These are phyloP conservation scores for Cynodonichthys magdalenae DNA, from an alignment of 2,797 vertebrate species.

Conservation along the genomic window DNA sequence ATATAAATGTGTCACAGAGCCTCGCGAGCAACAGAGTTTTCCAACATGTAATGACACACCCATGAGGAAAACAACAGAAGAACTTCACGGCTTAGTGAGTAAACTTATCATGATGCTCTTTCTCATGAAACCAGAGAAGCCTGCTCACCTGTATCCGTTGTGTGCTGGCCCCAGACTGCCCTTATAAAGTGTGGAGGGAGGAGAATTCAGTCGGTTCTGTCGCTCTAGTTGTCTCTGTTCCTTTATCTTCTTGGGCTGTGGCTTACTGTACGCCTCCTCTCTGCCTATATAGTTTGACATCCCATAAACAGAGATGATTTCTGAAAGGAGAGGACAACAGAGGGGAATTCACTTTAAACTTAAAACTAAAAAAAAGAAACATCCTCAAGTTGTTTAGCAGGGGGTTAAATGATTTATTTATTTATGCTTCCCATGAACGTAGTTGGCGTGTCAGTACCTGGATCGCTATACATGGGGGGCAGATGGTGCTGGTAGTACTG, in stretches of 20 bases:
- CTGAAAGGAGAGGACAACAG: conserved; percentile 67
- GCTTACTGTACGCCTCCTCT: conserved; percentile 94
- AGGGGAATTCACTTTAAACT: background rate
- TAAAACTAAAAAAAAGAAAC: background rate
- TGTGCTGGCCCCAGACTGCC: conserved; percentile 85
- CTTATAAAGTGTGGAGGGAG: conserved; percentile 91
- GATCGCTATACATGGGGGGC: conserved; percentile 91
- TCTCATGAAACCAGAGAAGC: background rate
- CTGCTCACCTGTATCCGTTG: conserved; percentile 89
- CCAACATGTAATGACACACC: no score
- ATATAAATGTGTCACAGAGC: no score
- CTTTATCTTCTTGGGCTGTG: conserved; percentile 92
- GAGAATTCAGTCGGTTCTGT: conserved; percentile 94
- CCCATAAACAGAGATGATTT: conserved; percentile 95
- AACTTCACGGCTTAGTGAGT: background rate
- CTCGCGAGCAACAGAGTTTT: no score
- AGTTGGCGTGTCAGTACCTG: conserved; percentile 78
- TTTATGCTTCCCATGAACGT: no score
- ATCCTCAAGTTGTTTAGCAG: background rate
- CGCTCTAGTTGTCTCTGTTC: conserved; percentile 92
- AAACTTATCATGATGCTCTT: background rate
- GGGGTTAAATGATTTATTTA: no score
- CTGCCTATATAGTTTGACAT: conserved; percentile 94
- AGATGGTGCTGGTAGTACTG: conserved; percentile 96
- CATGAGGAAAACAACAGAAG: no score